Percentiles rank a stretch among this genome's conserved stretches.
phyloP scores from a whole-genome alignment of 2,888 invertebrate species.

The Spatulosminthurus flaviceps region DNA sequence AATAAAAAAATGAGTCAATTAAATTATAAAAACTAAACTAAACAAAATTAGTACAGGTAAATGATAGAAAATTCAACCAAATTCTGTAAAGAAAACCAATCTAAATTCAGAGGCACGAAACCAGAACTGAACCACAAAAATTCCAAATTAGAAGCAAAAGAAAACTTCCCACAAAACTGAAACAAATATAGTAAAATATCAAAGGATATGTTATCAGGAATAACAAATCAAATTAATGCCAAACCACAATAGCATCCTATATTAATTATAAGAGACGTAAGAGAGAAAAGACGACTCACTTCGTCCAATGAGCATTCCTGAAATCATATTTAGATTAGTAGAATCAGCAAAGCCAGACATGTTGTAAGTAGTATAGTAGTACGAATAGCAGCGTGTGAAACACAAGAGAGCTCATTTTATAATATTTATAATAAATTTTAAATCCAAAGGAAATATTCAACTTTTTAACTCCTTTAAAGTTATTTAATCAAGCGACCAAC shows the following conservation, averaged over 20 bases:
- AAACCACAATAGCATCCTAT: too few relatives aligned
- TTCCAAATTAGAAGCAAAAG: constrained; percentile 32
- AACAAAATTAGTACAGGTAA: too few relatives aligned
- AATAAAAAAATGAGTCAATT: too few relatives aligned
- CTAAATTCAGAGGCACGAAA: constrained; percentile 27
- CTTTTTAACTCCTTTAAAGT: too few relatives aligned
- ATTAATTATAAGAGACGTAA: neutral
- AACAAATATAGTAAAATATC: too few relatives aligned
- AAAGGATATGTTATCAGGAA: too few relatives aligned
- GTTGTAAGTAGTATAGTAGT: constrained; percentile 4
- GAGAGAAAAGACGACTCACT: constrained; percentile 57
- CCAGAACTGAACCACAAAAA: constrained; percentile 43
- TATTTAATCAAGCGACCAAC: too few relatives aligned
- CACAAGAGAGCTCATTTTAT: neutral
- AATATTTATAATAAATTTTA: too few relatives aligned
- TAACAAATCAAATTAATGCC: neutral
- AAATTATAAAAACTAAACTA: too few relatives aligned
- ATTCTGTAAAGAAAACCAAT: too few relatives aligned
- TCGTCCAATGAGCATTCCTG: constrained; percentile 61
- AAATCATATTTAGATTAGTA: constrained; percentile 28
- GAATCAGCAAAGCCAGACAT: neutral
- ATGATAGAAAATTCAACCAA: too few relatives aligned
- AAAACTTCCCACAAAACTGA: neutral
- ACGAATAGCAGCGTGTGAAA: constrained; percentile 33
- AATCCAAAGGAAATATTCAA: too few relatives aligned